Base-by-base conservation (phyloP, 2,113 vertebrate genomes). In the Cottus gobio region DNA sequence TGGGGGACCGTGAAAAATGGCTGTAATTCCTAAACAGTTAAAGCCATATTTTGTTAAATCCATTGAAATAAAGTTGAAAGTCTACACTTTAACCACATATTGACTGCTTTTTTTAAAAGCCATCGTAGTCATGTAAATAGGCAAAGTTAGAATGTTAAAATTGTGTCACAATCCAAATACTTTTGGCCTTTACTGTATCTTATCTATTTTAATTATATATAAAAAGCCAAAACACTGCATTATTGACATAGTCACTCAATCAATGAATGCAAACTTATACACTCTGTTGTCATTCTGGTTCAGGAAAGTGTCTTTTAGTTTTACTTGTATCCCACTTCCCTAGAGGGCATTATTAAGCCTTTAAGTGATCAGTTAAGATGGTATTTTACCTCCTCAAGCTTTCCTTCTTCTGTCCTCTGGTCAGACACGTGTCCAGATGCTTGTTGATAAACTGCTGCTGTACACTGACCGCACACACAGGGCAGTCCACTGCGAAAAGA, bases 401-500 rank as follows among this genome's bases (percentile, higher is more conserved):
- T 44, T 97, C 97, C 79, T 96, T 97, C 91, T 98, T 99, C 86
- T 97, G 96, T 0, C 91, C 97, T 5, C 96, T 95, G 46, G 36
- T 86, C 68, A 99, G 91, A 86, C 98, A 99, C 39, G 85, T 89
- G 70, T 99, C 98, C 79, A 99, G 90, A 75, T 99, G 97, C 62
- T 95, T 96, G 90, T 99, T 99, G 85, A 99, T 97, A 0, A 95
- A 95, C 2, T 95, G 91, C 85, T 96, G 93, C 3, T 94, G 75
- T 85, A 99, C 73, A 54, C 86, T 92, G 44, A 98, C 95, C 4
- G 89, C 93, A 60, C 98, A 99, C 11, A 98, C 97, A 9, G 98
- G 98, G 84, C 97, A 99, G 2, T 95, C 95, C 94, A 99, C 98
- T 99, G 92, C 13, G 91, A 88, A 60, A 1, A 67, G 3, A 62